Evolutionary conservation across 2,113 vertebrate genomes (phyloP).

Genomic region (Petrocephalus zakoni): DNA sequence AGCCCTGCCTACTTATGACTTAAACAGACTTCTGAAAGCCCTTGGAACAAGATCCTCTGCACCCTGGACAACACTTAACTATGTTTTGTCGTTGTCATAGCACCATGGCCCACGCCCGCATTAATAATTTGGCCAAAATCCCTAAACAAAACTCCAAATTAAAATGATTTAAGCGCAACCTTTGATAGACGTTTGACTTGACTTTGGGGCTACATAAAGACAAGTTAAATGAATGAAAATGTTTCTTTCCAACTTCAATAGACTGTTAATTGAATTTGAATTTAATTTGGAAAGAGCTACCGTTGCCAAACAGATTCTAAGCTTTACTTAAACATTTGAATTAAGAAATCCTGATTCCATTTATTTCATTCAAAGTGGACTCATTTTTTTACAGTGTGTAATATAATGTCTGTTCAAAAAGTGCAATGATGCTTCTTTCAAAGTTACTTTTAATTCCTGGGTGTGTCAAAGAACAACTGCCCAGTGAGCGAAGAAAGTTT

Average conservation of each 20-base stretch:
- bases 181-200: conserved; percentile 12
- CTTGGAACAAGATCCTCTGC: neutral
- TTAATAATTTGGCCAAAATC: conserved; percentile 41
- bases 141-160: conserved; percentile 43
- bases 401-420: neutral
- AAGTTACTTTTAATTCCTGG: conserved; percentile 1
- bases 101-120: conserved; percentile 15
- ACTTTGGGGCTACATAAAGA: neutral
- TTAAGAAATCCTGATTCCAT: neutral
- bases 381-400: neutral
- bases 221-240: neutral
- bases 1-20: conserved; percentile 23
- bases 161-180: conserved; percentile 36
- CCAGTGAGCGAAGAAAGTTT: conserved; percentile 36
- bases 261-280: neutral
- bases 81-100: neutral
- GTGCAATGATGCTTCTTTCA: neutral
- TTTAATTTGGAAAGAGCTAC: neutral
- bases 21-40: conserved; percentile 11
- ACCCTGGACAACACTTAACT: conserved; percentile 5
- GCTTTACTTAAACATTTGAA: neutral
- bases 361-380: neutral
- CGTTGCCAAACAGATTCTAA: neutral
- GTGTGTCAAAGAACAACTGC: conserved; percentile 35
- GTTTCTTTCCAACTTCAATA: neutral